Conservation (phyloP, 23 tunicate species). For the Phallusia fumigata region DNA sequence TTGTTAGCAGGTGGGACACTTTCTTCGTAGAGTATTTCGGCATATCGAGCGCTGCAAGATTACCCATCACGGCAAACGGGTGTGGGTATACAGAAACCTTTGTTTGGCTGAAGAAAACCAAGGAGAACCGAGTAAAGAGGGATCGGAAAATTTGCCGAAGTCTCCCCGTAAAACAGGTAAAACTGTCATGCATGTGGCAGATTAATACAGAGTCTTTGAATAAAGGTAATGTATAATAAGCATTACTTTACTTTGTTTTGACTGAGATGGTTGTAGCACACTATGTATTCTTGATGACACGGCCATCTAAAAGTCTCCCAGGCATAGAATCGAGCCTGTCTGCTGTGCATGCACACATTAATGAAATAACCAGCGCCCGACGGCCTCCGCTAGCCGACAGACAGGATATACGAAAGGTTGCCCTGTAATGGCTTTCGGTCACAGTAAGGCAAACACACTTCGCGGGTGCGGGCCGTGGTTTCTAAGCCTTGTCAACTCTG, state of each 20-base stretch:
- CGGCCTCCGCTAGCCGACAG: not conserved
- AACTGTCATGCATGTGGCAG: no score
- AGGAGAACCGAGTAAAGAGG: no score
- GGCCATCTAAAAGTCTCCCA: no score
- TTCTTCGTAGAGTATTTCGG: constrained; percentile 74
- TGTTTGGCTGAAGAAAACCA: constrained; percentile 15
- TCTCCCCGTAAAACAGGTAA: not conserved
- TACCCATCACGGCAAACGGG: constrained; percentile 58
- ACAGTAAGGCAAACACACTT: not conserved
- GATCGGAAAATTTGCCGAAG: no score
- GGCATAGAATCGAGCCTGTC: no score
- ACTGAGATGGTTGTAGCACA: no score
- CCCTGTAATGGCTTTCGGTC: constrained; percentile 4
- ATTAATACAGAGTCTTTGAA: no score
- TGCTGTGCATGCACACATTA: not conserved
- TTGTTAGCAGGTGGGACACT: constrained; percentile 59
- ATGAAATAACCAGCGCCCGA: not conserved
- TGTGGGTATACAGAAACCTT: constrained; percentile 81
- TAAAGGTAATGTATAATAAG: no score
- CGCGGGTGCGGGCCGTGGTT: not conserved
- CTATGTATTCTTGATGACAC: no score
- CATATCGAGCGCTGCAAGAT: constrained; percentile 67
- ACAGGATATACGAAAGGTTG: constrained; percentile 5
- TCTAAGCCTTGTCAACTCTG: no score
- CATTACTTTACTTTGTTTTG: no score